Percentiles rank a stretch among this genome's conserved stretches.
These are phyloP conservation scores for Poliocrania exsul DNA, from an alignment of 2,797 vertebrate species.

Conservation along the genomic window DNA sequence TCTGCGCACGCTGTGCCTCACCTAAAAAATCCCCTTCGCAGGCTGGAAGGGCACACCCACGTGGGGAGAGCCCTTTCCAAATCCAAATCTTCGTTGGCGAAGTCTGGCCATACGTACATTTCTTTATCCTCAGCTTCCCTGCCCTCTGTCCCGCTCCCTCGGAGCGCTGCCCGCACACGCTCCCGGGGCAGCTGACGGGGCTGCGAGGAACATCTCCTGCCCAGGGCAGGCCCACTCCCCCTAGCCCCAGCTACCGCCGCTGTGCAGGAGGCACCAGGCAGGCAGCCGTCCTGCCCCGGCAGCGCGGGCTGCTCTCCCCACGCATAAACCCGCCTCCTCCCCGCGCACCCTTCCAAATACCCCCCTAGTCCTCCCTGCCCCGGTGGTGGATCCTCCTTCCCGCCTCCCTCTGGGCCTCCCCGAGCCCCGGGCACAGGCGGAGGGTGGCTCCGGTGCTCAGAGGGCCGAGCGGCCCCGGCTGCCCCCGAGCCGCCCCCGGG, in stretches of 20 bases:
- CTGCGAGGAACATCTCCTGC: accelerated
- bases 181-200: too few species aligned
- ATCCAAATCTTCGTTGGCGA: too few species aligned
- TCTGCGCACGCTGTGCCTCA: too few species aligned
- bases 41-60: too few species aligned
- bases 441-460: accelerated
- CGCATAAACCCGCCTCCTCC: neutral
- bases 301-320: neutral
- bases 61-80: too few species aligned
- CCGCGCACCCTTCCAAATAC: accelerated
- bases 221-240: neutral
- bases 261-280: neutral
- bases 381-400: accelerated
- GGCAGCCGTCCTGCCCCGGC: neutral
- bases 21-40: too few species aligned
- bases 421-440: too few species aligned
- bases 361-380: neutral
- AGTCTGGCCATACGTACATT: too few species aligned
- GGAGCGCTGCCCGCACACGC: neutral
- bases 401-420: neutral
- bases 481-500: too few species aligned
- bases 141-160: accelerated
- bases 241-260: neutral
- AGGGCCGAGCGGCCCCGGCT: accelerated
- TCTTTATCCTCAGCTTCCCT: neutral